A percentile compares a stretch with the other conserved stretches of the same genome.
phyloP scores from a whole-genome alignment of 2,113 vertebrate genomes.

The Brachirus orientalis region DNA sequence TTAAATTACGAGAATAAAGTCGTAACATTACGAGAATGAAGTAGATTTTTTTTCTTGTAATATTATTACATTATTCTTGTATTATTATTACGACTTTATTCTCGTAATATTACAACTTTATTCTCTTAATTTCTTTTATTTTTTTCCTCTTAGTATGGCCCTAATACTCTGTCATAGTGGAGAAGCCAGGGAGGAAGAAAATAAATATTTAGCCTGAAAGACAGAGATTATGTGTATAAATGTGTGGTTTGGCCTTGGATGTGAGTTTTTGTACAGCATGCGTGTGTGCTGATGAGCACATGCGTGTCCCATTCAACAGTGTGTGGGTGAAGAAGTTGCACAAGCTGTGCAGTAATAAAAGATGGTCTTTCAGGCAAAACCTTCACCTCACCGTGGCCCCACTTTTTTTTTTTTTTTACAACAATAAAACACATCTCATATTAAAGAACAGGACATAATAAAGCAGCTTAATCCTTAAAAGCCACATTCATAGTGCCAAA shows the following conservation, averaged over 20 bases:
- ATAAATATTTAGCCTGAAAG: slow-evolving; percentile 17
- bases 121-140: no score
- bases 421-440: not conserved
- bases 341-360: slow-evolving; percentile 50
- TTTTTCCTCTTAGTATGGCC: no score
- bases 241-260: slow-evolving; percentile 3
- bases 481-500: slow-evolving; percentile 9
- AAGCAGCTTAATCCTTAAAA: slow-evolving; percentile 4
- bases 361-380: slow-evolving; percentile 44
- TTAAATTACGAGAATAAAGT: no score
- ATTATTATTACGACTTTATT: no score
- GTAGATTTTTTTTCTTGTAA: no score
- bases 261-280: slow-evolving; percentile 14
- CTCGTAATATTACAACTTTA: no score
- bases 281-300: slow-evolving; percentile 15
- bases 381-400: slow-evolving; percentile 3
- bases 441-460: slow-evolving; percentile 24
- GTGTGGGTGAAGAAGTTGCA: slow-evolving; percentile 51
- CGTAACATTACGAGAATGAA: no score
- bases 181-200: slow-evolving; percentile 9
- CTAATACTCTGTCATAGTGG: no score
- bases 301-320: slow-evolving; percentile 8
- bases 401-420: not conserved
- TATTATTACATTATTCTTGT: no score
- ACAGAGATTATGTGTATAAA: slow-evolving; percentile 25